These are phyloP conservation scores for Platalea minor DNA, from an alignment of 2,797 vertebrate species.

Conservation along the genomic window DNA sequence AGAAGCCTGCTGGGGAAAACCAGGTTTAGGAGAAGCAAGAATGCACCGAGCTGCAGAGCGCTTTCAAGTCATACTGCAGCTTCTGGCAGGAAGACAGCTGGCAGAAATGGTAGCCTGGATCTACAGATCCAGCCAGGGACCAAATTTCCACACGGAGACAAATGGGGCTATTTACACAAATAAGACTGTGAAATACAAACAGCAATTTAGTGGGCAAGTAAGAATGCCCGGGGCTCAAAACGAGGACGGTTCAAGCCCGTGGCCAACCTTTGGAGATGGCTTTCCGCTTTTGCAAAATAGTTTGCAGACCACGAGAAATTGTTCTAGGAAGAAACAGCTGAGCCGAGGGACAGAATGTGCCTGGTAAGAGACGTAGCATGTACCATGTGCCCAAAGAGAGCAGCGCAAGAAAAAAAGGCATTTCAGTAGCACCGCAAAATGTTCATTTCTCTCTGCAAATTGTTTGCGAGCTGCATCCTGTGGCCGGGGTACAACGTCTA, in stretches of 20 bases:
- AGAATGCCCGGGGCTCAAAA: neutral
- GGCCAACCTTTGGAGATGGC: neutral
- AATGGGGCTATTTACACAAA: neutral
- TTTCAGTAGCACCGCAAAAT: neutral
- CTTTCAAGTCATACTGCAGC: neutral
- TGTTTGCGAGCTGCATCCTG: neutral
- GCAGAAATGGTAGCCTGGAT: neutral
- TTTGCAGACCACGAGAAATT: neutral
- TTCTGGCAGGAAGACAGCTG: neutral
- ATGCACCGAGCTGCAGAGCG: neutral
- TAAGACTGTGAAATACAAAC: neutral
- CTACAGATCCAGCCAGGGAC: neutral
- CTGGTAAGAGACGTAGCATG: accelerated
- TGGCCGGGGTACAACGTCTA: neutral
- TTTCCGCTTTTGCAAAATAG: neutral
- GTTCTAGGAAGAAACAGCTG: neutral
- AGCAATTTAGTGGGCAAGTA: neutral
- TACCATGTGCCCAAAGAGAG: neutral
- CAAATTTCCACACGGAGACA: neutral
- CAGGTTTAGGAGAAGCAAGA: neutral
- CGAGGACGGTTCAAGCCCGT: neutral
- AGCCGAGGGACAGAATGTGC: slow-evolving; percentile 1
- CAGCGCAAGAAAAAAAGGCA: neutral
- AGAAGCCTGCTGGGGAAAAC: neutral
- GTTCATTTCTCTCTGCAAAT: neutral